A percentile compares a stretch with the other conserved stretches of the same genome.
phyloP scores from a whole-genome alignment of 2,888 invertebrate species.

The Pardosa pseudoannulata region DNA sequence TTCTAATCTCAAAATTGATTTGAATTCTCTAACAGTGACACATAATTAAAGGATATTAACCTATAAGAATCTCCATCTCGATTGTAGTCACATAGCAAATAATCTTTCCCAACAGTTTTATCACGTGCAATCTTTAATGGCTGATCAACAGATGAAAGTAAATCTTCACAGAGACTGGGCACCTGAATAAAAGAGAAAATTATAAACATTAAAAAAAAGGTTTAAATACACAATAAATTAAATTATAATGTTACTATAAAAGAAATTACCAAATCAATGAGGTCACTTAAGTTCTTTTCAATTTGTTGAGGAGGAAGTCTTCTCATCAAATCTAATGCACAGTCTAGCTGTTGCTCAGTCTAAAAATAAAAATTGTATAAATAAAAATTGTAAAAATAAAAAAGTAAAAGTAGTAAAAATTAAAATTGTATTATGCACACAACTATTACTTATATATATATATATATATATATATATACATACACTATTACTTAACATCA shows the following conservation, averaged over 20 bases:
- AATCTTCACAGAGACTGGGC: slow-evolving; percentile 95
- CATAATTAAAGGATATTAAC: slow-evolving; percentile 77
- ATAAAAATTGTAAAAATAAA: no score
- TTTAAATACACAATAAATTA: neutral
- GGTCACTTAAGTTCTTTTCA: slow-evolving; percentile 97
- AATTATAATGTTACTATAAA: neutral
- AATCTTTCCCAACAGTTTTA: slow-evolving; percentile 96
- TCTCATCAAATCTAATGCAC: slow-evolving; percentile 98
- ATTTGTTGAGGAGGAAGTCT: slow-evolving; percentile 99
- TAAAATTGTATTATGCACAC: no score
- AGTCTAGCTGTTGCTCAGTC: slow-evolving; percentile 98
- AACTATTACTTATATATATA: no score
- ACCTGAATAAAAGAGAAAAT: slow-evolving; percentile 79
- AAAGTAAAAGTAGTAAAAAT: no score
- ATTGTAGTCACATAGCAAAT: slow-evolving; percentile 98
- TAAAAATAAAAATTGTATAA: slow-evolving; percentile 79
- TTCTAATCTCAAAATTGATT: no score
- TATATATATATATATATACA: no score
- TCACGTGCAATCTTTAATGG: slow-evolving; percentile 97
- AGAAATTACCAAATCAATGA: slow-evolving; percentile 87
- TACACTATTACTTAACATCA: no score
- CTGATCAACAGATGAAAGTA: slow-evolving; percentile 97
- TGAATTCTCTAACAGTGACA: no score
- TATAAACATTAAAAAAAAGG: neutral
- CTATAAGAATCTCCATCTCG: slow-evolving; percentile 98